phyloP scores from a whole-genome alignment of 37 sponge, comb jelly and placozoan genomes.

The Diacarnus erythraeanus region DNA sequence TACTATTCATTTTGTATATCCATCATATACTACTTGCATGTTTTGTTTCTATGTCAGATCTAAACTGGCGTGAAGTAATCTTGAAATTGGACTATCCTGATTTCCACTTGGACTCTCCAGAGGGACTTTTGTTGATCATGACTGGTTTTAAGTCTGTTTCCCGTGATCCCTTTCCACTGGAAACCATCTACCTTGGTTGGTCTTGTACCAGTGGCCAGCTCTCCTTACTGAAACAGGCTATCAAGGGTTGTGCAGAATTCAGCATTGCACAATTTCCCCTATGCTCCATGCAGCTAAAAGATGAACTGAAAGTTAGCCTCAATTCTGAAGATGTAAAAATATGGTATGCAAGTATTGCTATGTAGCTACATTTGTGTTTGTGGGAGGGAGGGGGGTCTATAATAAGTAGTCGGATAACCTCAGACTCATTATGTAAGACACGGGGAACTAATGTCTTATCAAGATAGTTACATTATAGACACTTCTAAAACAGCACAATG shows the following conservation, averaged over 20 bases:
- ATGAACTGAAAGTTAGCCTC: slow-evolving; percentile 44
- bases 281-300: slow-evolving; percentile 41
- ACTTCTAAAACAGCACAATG: too few relatives aligned
- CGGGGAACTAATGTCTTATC: too few relatives aligned
- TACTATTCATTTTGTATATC: background rate
- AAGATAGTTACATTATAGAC: too few relatives aligned
- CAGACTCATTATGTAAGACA: too few relatives aligned
- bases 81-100: slow-evolving; percentile 90
- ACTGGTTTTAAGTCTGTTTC: slow-evolving; percentile 72
- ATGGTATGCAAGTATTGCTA: slow-evolving; percentile 54
- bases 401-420: too few relatives aligned
- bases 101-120: slow-evolving; percentile 83
- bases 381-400: background rate
- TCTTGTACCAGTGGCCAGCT: slow-evolving; percentile 72
- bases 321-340: slow-evolving; percentile 47
- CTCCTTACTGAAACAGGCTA: slow-evolving; percentile 80
- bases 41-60: slow-evolving; percentile 47
- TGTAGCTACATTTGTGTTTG: too few relatives aligned
- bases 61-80: slow-evolving; percentile 95
- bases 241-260: slow-evolving; percentile 83
- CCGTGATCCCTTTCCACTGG: slow-evolving; percentile 81
- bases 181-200: slow-evolving; percentile 75
- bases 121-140: slow-evolving; percentile 84
- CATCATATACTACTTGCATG: background rate
- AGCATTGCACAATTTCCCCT: slow-evolving; percentile 78